Conservation (phyloP, 1,140 invertebrate species). For the Neuroterus valhalla region DNA sequence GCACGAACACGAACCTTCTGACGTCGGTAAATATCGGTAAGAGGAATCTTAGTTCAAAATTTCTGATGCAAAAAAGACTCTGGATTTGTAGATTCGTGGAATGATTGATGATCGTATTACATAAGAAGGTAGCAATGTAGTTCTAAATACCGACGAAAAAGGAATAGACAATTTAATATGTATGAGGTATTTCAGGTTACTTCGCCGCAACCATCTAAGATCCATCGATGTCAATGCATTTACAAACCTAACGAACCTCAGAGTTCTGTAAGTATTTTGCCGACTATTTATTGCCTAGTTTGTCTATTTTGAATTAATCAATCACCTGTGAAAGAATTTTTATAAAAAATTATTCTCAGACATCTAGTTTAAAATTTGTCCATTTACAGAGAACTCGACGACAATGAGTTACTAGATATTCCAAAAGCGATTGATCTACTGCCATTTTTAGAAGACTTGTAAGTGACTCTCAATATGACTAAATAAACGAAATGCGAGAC, state of each 20-base stretch:
- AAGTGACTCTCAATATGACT: slow-evolving; percentile 70
- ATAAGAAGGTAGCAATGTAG: slow-evolving; percentile 31
- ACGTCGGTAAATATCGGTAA: no score
- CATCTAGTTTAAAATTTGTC: slow-evolving; percentile 39
- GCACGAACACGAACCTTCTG: no score
- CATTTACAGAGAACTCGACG: slow-evolving; percentile 81
- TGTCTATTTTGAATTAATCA: slow-evolving; percentile 15
- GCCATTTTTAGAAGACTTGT: slow-evolving; percentile 82
- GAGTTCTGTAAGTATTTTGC: slow-evolving; percentile 82
- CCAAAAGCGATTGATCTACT: slow-evolving; percentile 80
- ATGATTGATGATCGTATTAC: slow-evolving; percentile 26
- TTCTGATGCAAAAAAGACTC: neutral
- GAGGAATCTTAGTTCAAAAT: no score
- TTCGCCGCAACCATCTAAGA: slow-evolving; percentile 82
- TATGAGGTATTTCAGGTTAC: slow-evolving; percentile 75
- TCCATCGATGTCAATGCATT: slow-evolving; percentile 81
- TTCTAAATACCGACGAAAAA: slow-evolving; percentile 49
- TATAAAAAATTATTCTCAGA: slow-evolving; percentile 51
- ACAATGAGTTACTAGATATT: slow-evolving; percentile 82
- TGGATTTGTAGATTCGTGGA: neutral
- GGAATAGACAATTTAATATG: slow-evolving; percentile 52
- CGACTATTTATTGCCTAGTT: slow-evolving; percentile 33
- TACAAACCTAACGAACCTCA: slow-evolving; percentile 79
- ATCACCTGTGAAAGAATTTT: slow-evolving; percentile 33
- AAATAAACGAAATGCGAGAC: neutral